Conservation (phyloP, 2,888 invertebrate species). For the Horisme vitalbata region DNA sequence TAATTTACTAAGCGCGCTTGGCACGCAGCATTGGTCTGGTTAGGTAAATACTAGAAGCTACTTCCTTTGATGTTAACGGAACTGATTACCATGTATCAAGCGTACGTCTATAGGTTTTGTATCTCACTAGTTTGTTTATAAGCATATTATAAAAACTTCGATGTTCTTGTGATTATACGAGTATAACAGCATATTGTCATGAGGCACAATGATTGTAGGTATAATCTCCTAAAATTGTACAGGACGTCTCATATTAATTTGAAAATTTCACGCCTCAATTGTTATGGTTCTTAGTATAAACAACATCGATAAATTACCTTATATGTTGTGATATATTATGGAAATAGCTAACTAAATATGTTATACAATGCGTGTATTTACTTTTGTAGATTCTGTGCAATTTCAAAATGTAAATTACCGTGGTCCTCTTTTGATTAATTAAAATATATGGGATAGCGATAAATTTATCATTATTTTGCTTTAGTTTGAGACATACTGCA, state of each 20-base stretch:
- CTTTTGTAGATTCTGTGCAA: no score
- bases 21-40: slow-evolving; percentile 77
- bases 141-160: slow-evolving; percentile 59
- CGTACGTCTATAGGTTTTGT: slow-evolving; percentile 46
- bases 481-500: no score
- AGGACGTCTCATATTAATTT: no score
- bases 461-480: no score
- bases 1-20: slow-evolving; percentile 71
- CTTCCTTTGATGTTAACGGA: slow-evolving; percentile 47
- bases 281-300: not conserved
- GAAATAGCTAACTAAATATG: slow-evolving; percentile 14
- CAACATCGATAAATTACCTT: slow-evolving; percentile 8
- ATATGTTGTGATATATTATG: slow-evolving; percentile 12
- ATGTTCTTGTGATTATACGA: slow-evolving; percentile 59
- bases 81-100: slow-evolving; percentile 33
- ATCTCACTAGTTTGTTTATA: slow-evolving; percentile 50
- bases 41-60: slow-evolving; percentile 53
- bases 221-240: no score
- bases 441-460: no score
- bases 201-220: slow-evolving; percentile 55
- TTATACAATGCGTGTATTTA: slow-evolving; percentile 11
- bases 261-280: no score
- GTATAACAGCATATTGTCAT: slow-evolving; percentile 53
- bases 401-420: no score
- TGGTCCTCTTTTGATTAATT: no score